A percentile compares a stretch with the other conserved stretches of the same genome.
Evolutionary conservation across 1,140 invertebrate species (phyloP).

Genomic region (Ceratina japonica): DNA sequence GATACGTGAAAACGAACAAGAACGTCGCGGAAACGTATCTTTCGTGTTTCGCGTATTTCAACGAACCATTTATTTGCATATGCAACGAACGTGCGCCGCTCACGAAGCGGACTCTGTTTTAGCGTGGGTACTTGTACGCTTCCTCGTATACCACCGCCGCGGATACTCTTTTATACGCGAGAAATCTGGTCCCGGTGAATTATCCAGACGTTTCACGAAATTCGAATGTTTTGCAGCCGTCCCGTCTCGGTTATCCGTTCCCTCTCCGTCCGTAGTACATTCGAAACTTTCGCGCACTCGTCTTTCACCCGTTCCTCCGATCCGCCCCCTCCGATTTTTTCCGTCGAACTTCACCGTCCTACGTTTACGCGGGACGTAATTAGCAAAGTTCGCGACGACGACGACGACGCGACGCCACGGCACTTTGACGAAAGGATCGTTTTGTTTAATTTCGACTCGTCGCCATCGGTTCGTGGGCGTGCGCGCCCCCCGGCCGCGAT

Average conservation of each 20-base stretch:
- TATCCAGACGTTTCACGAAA: constrained; percentile 10
- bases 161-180: background rate
- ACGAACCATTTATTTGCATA: constrained; percentile 35
- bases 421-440: background rate
- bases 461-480: no score
- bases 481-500: no score
- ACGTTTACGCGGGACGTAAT: background rate
- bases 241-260: background rate
- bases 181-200: constrained; percentile 6
- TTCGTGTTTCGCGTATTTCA: constrained; percentile 18
- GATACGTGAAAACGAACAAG: background rate
- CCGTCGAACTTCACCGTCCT: background rate
- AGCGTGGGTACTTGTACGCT: background rate
- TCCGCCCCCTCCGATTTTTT: background rate
- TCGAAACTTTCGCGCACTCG: background rate
- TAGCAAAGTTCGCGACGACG: background rate
- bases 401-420: background rate
- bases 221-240: background rate
- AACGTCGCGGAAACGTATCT: background rate
- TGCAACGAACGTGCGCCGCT: background rate
- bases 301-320: background rate
- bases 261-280: background rate
- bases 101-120: background rate
- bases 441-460: background rate
- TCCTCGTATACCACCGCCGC: background rate